Conservation (phyloP, 2,797 vertebrate genomes). For the Hypotaenidia philippensis region DNA sequence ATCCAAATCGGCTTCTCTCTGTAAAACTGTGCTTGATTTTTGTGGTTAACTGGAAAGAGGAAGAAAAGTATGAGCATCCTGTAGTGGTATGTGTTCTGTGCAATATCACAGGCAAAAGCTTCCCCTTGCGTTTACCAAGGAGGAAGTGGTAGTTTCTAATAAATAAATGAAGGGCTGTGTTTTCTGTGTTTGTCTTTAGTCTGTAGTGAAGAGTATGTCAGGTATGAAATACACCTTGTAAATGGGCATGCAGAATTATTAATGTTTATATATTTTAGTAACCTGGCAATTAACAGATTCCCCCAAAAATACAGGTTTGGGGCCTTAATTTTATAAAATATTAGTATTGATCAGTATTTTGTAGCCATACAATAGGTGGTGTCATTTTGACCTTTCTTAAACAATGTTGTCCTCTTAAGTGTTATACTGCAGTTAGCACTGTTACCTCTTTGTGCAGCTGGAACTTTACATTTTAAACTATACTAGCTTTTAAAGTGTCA, state of each 20-base stretch:
- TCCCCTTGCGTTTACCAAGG: neutral
- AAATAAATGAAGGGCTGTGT: neutral
- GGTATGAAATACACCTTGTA: neutral
- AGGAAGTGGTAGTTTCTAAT: conserved; percentile 2
- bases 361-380: neutral
- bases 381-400: neutral
- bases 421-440: neutral
- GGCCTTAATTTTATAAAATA: neutral
- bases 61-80: conserved; percentile 60
- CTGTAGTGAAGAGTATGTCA: neutral
- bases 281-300: neutral
- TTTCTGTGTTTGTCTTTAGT: neutral
- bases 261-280: neutral
- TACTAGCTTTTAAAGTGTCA: neutral
- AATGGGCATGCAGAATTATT: neutral
- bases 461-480: neutral
- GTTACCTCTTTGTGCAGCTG: neutral
- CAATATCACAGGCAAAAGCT: conserved; percentile 48
- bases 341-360: neutral
- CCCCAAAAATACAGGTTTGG: neutral
- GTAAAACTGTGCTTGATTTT: conserved; percentile 24
- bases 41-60: conserved; percentile 60
- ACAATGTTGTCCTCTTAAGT: neutral
- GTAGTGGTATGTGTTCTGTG: conserved; percentile 47
- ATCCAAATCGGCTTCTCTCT: conserved; percentile 29